A percentile compares a stretch with the other conserved stretches of the same genome.
phyloP scores from a whole-genome alignment of 2,797 vertebrate genomes.

The Triplophysa bombifrons region DNA sequence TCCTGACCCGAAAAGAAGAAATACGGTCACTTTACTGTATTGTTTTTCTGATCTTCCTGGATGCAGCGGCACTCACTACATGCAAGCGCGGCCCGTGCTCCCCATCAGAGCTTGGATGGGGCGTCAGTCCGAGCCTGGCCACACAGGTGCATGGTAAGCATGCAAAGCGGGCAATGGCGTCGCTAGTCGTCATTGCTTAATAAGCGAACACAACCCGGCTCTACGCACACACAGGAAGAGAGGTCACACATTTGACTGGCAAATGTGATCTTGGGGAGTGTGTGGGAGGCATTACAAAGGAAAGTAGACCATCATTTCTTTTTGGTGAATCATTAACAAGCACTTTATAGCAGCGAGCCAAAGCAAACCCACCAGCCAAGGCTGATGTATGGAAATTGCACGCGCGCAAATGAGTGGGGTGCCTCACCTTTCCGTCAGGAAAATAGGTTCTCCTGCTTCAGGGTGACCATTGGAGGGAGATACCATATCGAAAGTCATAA shows the following conservation, averaged over 20 bases:
- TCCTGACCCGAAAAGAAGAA: constrained; percentile 7
- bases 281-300: constrained; percentile 25
- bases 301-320: constrained; percentile 24
- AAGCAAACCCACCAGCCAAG: constrained; percentile 21
- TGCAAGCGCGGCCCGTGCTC: neutral
- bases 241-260: constrained; percentile 72
- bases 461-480: constrained; percentile 39
- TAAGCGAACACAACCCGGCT: constrained; percentile 35
- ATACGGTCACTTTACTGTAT: neutral
- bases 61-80: constrained; percentile 57
- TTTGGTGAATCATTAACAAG: constrained; percentile 31
- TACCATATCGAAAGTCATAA: constrained; percentile 34
- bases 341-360: constrained; percentile 8
- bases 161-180: constrained; percentile 49
- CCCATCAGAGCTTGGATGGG: constrained; percentile 10
- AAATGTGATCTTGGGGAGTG: constrained; percentile 67
- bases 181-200: constrained; percentile 21
- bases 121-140: constrained; percentile 1
- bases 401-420: neutral
- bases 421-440: constrained; percentile 63
- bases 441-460: constrained; percentile 42
- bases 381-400: neutral
- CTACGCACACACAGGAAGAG: constrained; percentile 42
- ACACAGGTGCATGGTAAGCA: constrained; percentile 46
- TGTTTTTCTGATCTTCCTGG: constrained; percentile 17